Base-by-base conservation (phyloP, 1,140 invertebrate species). In the Eubasilissa regina region DNA sequence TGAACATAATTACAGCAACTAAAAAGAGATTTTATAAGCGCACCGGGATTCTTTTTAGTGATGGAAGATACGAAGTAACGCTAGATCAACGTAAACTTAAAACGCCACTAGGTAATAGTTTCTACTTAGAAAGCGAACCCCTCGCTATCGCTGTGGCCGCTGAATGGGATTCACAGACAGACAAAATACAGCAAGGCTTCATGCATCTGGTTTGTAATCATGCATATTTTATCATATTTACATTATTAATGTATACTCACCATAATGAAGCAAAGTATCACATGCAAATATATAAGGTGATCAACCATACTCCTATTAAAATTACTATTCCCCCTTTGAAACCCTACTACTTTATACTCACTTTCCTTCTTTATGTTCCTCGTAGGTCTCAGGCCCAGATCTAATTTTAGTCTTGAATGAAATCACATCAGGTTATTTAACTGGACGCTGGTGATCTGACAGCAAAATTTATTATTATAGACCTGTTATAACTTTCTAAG, bases 81-180 rank as follows among this genome's bases (percentile, higher is more conserved):
- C 86, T 96, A 58, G 95, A 96, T 86, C 94, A 96, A 85, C 91
- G 93, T 35, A 96, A 96, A 86, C 86, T 98, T 9, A 97, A 97
- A 89, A 98, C 97, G 44, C 97, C 97, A 0, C 91, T 92, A 84
- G 96, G 96, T 6, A 90, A 92, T 75, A 84, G 94, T 12, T 94
- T 98, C 83, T 89, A 91, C 84, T 93, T 98, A 0, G 90, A 93
- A 35, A 97, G 92, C 87, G 95, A 98, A 89, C 92, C 93, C n/a
- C 87, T 99, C 47, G 97, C 97, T 13, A 89, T 98, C 75, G 96
- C 96, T 13, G 92, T 99, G 51, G 96, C 97, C 4, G 92, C 94
- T 62, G 97, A 99, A 91, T 99, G 97, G 95, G 93, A 96, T 84
- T 88, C 93, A n/a, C 97, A 99, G 86, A 92, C 93, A 79, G 91